Conservation (phyloP, 2,888 invertebrate genomes). For the Erynnis tages region DNA sequence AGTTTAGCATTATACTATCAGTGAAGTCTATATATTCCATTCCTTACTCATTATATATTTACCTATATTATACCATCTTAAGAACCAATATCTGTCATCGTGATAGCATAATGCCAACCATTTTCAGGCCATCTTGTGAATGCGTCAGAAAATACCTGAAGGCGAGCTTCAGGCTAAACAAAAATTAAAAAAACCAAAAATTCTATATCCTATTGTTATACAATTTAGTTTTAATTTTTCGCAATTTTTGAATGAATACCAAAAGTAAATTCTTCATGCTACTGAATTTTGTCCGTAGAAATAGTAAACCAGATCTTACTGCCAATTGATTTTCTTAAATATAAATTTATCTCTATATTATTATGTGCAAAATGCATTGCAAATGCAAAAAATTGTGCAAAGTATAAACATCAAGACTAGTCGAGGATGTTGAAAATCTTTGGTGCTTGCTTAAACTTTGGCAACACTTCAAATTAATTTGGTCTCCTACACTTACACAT, state of each 20-base stretch:
- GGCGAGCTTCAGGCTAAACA: slow-evolving; percentile 6
- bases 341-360: too few relatives aligned
- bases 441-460: not conserved
- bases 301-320: too few relatives aligned
- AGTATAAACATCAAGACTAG: too few relatives aligned
- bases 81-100: not conserved
- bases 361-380: too few relatives aligned
- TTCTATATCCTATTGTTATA: slow-evolving; percentile 1
- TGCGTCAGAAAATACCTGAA: slow-evolving; percentile 19
- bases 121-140: slow-evolving; percentile 23
- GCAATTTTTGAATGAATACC: not conserved
- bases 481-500: too few relatives aligned
- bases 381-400: too few relatives aligned
- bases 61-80: not conserved
- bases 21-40: not conserved
- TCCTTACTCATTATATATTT: not conserved
- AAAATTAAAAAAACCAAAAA: slow-evolving; percentile 9
- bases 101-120: slow-evolving; percentile 20
- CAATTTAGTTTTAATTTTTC: not conserved
- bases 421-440: not conserved
- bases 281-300: not conserved
- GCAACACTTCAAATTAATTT: not conserved
- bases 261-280: not conserved
- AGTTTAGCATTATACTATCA: slow-evolving; percentile 10
- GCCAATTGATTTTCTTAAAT: too few relatives aligned